Base-by-base conservation (phyloP, 1,140 invertebrate genomes). In the Camponotus floridanus region DNA sequence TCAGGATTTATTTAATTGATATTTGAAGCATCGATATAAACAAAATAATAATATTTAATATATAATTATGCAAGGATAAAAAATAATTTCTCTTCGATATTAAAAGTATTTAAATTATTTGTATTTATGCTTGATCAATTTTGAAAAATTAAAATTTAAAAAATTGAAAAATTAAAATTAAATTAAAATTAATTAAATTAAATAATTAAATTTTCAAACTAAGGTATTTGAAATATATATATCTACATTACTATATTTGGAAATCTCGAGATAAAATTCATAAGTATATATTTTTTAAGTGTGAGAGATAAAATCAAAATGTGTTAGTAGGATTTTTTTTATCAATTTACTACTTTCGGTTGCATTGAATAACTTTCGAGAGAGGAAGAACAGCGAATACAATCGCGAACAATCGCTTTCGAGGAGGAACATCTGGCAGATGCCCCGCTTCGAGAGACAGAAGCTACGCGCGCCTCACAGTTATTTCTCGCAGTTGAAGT, bases 371-470 rank as follows among this genome's bases (percentile, higher is more conserved):
- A 26, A 76, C 45, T 78, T 85, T 78, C 81, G 42, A 64, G 45
- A 11, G 48, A 78, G 26, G 26, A 42, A n/a, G 31, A 78, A 48
- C 39, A 80, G 39, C 21, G 31, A 65, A 8, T 51, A 51, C 13
- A 5, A 51, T 51, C 15, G 33, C 26, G 42, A 57, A 80, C 48
- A 81, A 70, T 68, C 62, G 65, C 59, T 88, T 86, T 80, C 45
- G 81, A 39, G 15, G 13, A 76, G 39, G 78, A 92, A 91, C 93
- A 92, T 94, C 92, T 91, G 91, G 91, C 92, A 93, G 91, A 93
- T 92, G 93, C 93, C 90, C 90, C 86, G 87, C 89, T 76, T 85
- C 88, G 88, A 89, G 85, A 90, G 36, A 64, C 80, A 88, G 86
- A 65, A 86, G 90, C 87, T 86, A 90, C 87, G 87, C 83, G 88